These are phyloP conservation scores for Martes flavigula DNA, from an alignment of 2,797 vertebrate species.

Conservation along the genomic window DNA sequence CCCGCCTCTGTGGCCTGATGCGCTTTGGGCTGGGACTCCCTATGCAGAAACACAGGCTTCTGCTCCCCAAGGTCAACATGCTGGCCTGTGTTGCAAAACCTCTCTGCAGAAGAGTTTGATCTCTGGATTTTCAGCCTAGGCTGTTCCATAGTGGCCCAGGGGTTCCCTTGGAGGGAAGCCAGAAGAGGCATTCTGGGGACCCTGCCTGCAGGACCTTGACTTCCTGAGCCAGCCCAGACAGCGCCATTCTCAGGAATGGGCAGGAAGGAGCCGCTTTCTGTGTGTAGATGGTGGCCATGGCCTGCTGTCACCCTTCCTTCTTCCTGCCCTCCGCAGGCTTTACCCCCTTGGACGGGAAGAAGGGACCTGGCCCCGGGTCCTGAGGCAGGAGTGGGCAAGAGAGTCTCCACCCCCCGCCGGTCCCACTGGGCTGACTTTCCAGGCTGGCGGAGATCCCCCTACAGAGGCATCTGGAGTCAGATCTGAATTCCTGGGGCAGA, in stretches of 20 bases:
- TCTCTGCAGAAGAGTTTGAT: background rate
- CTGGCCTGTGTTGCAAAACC: background rate
- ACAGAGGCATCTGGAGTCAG: background rate
- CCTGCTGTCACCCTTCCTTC: background rate
- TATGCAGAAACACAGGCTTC: accelerated
- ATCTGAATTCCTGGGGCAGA: background rate
- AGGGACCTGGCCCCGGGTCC: background rate
- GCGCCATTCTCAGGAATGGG: background rate
- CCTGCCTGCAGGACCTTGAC: background rate
- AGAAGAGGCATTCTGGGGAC: background rate
- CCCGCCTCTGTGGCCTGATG: background rate
- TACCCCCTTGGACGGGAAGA: background rate
- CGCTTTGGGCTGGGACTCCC: background rate
- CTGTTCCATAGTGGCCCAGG: background rate
- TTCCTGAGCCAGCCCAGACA: background rate
- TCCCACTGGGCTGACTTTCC: background rate
- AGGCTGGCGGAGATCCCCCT: background rate
- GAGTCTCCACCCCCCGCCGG: no score
- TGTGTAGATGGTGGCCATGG: background rate
- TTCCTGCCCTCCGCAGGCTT: background rate
- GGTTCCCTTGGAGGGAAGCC: background rate
- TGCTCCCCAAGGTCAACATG: background rate
- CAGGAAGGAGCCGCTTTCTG: conserved; percentile 49
- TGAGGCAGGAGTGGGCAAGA: background rate
- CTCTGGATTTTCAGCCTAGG: background rate